These are phyloP conservation scores for Heliconius hortense DNA, from an alignment of 2,888 invertebrate genomes.

Conservation along the genomic window DNA sequence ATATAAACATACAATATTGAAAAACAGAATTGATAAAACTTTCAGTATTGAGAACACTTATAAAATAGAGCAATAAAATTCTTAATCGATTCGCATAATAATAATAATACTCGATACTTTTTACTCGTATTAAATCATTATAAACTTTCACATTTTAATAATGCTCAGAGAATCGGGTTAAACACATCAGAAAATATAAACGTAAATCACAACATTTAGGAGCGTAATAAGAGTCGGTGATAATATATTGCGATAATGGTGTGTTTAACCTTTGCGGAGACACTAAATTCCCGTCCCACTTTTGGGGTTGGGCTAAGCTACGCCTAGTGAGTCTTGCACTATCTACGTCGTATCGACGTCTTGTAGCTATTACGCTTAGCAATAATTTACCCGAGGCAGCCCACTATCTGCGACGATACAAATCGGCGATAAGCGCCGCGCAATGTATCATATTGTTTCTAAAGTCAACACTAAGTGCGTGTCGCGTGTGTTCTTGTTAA, in stretches of 20 bases:
- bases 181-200: constrained; percentile 30
- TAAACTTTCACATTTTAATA: constrained; percentile 36
- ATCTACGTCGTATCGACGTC: constrained; percentile 39
- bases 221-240: constrained; percentile 26
- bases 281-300: constrained; percentile 40
- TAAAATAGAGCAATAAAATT: constrained; percentile 36
- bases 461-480: constrained; percentile 48
- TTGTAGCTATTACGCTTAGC: constrained; percentile 44
- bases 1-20: constrained; percentile 20
- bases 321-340: constrained; percentile 29
- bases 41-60: constrained; percentile 34
- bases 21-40: constrained; percentile 28
- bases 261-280: constrained; percentile 39
- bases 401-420: constrained; percentile 44
- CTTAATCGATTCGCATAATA: constrained; percentile 35
- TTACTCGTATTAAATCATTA: constrained; percentile 17
- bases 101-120: constrained; percentile 30
- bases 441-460: constrained; percentile 65
- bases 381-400: constrained; percentile 40
- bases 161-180: constrained; percentile 32
- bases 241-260: constrained; percentile 37
- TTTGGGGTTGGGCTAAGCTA: constrained; percentile 27
- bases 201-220: constrained; percentile 33
- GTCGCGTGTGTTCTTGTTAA: constrained; percentile 70
- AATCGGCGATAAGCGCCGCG: constrained; percentile 44